Evolutionary conservation across 2,888 invertebrate species (phyloP).

Genomic region (Salpingus planirostris): DNA sequence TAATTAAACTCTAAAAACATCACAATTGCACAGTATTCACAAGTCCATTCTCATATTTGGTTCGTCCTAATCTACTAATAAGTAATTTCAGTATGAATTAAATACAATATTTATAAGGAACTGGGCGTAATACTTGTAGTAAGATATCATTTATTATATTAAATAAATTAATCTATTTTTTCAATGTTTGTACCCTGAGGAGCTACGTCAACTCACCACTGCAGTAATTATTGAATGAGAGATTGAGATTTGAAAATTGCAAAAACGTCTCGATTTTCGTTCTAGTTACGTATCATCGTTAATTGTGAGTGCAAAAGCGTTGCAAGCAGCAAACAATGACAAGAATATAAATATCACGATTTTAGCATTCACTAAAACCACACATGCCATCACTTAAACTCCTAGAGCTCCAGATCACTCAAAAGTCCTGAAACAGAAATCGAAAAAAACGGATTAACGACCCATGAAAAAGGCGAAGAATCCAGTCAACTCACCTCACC

Average conservation of each 20-base stretch:
- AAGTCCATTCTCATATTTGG: conserved; percentile 7
- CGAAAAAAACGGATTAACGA: conserved; percentile 11
- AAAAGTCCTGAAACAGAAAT: conserved; percentile 22
- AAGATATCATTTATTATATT: conserved; percentile 8
- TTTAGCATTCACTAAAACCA: conserved; percentile 9
- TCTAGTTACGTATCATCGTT: too few species aligned
- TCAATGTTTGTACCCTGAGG: conserved; percentile 16
- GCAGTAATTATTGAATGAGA: conserved; percentile 7
- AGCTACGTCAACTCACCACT: conserved; percentile 12
- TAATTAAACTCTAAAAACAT: conserved; percentile 11
- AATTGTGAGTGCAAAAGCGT: conserved; percentile 6
- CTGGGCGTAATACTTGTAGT: conserved; percentile 15
- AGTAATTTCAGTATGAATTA: conserved; percentile 9
- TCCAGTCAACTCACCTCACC: conserved; percentile 59
- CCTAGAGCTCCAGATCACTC: conserved; percentile 3
- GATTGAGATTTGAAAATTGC: too few species aligned
- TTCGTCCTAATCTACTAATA: conserved; percentile 9
- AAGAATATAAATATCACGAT: conserved; percentile 15
- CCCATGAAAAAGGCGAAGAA: too few species aligned
- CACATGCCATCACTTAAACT: conserved; percentile 8
- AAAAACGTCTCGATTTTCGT: too few species aligned
- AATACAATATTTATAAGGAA: conserved; percentile 12
- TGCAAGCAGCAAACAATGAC: conserved; percentile 9
- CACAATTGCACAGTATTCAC: conserved; percentile 16
- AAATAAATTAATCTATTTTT: conserved; percentile 9